A percentile compares a stretch with the other conserved stretches of the same genome.
Evolutionary conservation across 2,797 vertebrate genomes (phyloP).

Genomic region (Xyrichtys novacula): DNA sequence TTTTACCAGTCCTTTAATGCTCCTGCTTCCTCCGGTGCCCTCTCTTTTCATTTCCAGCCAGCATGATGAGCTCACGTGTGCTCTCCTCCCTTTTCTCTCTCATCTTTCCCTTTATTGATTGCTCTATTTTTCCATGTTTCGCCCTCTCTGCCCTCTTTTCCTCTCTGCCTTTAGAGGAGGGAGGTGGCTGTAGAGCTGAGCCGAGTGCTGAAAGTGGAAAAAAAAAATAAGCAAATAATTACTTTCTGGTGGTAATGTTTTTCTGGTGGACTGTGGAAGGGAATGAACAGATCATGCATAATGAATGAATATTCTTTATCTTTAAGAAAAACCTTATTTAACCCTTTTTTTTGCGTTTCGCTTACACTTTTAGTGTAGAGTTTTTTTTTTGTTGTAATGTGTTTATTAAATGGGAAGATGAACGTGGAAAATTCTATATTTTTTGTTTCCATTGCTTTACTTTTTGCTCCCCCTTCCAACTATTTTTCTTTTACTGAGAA

Average conservation of each 20-base stretch:
- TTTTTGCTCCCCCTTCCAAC: slow-evolving; percentile 67
- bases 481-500: slow-evolving; percentile 80
- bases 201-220: slow-evolving; percentile 62
- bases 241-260: slow-evolving; percentile 62
- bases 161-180: slow-evolving; percentile 42
- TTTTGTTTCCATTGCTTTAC: slow-evolving; percentile 77
- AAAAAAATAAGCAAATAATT: slow-evolving; percentile 57
- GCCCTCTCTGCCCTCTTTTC: slow-evolving; percentile 13
- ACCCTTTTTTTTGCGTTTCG: slow-evolving; percentile 77
- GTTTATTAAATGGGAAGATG: slow-evolving; percentile 74
- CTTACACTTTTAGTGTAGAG: slow-evolving; percentile 78
- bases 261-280: slow-evolving; percentile 68
- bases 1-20: slow-evolving; percentile 36
- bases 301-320: slow-evolving; percentile 79
- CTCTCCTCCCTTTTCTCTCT: slow-evolving; percentile 46
- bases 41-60: slow-evolving; percentile 57
- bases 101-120: slow-evolving; percentile 62
- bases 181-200: slow-evolving; percentile 24
- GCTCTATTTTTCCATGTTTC: slow-evolving; percentile 45
- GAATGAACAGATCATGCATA: slow-evolving; percentile 56
- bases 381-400: slow-evolving; percentile 74
- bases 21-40: slow-evolving; percentile 12
- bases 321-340: slow-evolving; percentile 83
- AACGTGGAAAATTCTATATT: slow-evolving; percentile 73
- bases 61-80: slow-evolving; percentile 48